These are phyloP conservation scores for Capreolus pygargus DNA, from an alignment of 2,113 vertebrate genomes.

Conservation along the genomic window DNA sequence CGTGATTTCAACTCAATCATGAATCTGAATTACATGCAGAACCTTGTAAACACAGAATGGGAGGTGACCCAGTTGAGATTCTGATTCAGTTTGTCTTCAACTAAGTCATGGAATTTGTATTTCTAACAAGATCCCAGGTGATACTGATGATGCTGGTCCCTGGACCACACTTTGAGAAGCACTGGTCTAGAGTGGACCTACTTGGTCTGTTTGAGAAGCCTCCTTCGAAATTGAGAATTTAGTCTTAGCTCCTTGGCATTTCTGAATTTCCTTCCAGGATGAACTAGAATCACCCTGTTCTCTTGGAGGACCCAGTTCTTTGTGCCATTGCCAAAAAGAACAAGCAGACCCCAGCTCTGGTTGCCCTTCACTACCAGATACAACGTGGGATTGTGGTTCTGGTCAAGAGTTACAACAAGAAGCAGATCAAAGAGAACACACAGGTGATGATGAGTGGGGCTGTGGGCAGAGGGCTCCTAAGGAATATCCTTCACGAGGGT, in stretches of 20 bases:
- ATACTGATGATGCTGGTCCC: no score
- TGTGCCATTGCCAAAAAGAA: constrained; percentile 42
- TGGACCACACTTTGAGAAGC: background rate
- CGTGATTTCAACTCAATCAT: background rate
- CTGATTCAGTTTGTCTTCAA: background rate
- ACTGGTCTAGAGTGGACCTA: background rate
- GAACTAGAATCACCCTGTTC: background rate
- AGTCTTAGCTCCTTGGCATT: background rate
- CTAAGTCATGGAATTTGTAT: background rate
- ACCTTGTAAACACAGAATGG: background rate
- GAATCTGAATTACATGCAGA: background rate
- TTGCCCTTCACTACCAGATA: constrained; percentile 58
- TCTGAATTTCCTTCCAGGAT: constrained; percentile 9
- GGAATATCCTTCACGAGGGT: accelerated
- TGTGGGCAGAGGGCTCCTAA: accelerated
- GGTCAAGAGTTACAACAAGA: constrained; percentile 52
- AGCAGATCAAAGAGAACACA: constrained; percentile 59
- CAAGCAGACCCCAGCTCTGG: constrained; percentile 35
- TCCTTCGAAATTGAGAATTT: background rate
- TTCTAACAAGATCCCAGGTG: background rate
- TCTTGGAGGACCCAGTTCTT: constrained; percentile 63
- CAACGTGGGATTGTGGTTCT: constrained; percentile 52
- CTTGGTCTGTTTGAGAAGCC: background rate
- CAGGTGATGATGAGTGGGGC: constrained; percentile 6
- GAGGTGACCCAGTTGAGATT: background rate